Base-by-base conservation (phyloP, 2,888 invertebrate genomes). In the Acrobasis repandana region DNA sequence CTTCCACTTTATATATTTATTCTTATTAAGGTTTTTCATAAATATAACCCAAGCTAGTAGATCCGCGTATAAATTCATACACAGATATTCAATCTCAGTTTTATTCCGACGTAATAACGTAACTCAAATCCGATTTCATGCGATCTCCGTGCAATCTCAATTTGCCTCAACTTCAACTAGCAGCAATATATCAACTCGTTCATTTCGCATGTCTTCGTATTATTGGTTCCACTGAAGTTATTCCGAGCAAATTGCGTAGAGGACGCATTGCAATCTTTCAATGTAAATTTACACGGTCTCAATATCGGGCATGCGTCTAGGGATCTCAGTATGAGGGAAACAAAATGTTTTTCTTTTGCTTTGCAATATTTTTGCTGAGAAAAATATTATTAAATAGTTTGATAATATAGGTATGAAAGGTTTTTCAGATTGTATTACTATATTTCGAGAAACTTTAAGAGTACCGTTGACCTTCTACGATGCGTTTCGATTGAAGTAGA, bases 141-240 rank as follows among this genome's bases (percentile, higher is more conserved):
- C 33, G 51, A 46, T 54, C 54, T 56, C 28, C 48, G 14, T 36
- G 58, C 58, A 49, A 58, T 58, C 58, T 58, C 49, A 49, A 58
- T 58, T 38, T 36, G 49, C 58, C 38, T 38, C 49, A 16, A 50
- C 49, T 49, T 58, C 36, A 49, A 50, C 18, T 49, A 58, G 16
- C 16, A 34, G 48, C 48, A 49, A 58, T 58, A 58, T 58, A 34
- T 36, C 58, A 48, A 58, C 34, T 14, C 48, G 58, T 58, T 58
- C 58, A 58, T 58, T 49, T 58, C 58, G 49, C 49, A 36, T 36
- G 58, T 38, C 58, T 49, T 28, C 58, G 58, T 48, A 48, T 58
- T 58, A 58, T 58, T 58, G 58, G 58, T 58, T 58, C 48, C 48
- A 58, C 58, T 58, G 58, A 58, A 49, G 58, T 58, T 58, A 58